Base-by-base conservation (phyloP, 1,140 invertebrate species). In the Aleiodes sp. region DNA sequence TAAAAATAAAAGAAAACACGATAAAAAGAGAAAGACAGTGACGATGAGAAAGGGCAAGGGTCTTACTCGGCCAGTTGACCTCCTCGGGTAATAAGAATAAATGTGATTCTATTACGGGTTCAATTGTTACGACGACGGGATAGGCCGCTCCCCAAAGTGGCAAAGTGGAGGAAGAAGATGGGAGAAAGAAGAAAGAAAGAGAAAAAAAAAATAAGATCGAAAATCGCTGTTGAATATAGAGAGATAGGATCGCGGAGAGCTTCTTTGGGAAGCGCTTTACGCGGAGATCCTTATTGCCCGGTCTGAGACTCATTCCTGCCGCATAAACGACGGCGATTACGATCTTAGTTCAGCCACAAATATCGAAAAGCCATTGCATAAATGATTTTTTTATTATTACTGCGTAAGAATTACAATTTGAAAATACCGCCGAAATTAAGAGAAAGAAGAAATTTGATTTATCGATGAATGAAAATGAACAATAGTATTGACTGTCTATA, bases 91-190 rank as follows among this genome's bases (percentile, higher is more conserved):
- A 86, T 86, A 86, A 85, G 85, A 86, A 86, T 80, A 82, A 86
- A 86, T 86, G 85, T 84, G 85, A 86, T 86, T 86, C 84, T 85
- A 86, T 86, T 86, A 86, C 76, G 76, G 78, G 82, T 84, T 86
- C 85, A 81, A 86, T 86, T 86, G 85, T 86, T 85, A 85, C 83
- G 82, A 73, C 76, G 74, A 68, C 74, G 69, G 77, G 26, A 83
- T 83, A 78, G 82, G 78, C 81, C 70, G 76, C 75, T 78, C 75
- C 21, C 70, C 12, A 62, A 39, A 57, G 37, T 33, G 57, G 61
- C 16, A 19, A 35, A 67, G 60, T 39, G 35, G 14, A 68, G 57
- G 66, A 56, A 57, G 57, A 56, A 33, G 61, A 33, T 46, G 29
- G 41, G 63, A 33, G 28, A 41, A 19, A 56, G 62, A 62, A 52